phyloP scores from a whole-genome alignment of 2,888 invertebrate species.

The Siphonodentalium dalli region DNA sequence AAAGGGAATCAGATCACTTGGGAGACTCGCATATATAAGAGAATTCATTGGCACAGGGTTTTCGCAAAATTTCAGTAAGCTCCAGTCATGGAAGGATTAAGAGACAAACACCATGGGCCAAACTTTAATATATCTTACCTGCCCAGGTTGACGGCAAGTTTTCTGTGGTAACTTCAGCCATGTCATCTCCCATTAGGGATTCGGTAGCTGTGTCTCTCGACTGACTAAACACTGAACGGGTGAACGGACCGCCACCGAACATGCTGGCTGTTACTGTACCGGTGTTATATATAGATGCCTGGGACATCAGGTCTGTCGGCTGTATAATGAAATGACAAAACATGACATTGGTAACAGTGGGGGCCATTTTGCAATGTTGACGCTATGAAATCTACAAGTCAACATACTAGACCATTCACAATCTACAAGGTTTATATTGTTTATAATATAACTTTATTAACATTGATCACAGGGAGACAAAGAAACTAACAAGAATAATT shows the following conservation, averaged over 20 bases:
- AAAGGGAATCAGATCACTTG: background rate
- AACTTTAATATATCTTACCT: slow-evolving; percentile 45
- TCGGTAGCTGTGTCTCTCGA: slow-evolving; percentile 56
- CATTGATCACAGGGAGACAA: background rate
- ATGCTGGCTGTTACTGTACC: slow-evolving; percentile 59
- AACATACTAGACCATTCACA: too few relatives aligned
- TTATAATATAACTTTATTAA: background rate
- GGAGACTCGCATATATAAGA: too few relatives aligned
- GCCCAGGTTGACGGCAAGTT: slow-evolving; percentile 44
- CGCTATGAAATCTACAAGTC: too few relatives aligned
- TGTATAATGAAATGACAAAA: slow-evolving; percentile 25
- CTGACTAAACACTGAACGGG: slow-evolving; percentile 62
- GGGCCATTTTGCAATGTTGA: too few relatives aligned
- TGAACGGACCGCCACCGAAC: slow-evolving; percentile 62
- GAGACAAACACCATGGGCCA: background rate
- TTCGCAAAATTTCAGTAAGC: too few relatives aligned
- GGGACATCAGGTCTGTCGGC: slow-evolving; percentile 62
- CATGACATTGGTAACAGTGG: background rate
- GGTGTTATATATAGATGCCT: slow-evolving; percentile 54
- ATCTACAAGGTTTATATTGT: too few relatives aligned
- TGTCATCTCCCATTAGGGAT: slow-evolving; percentile 47
- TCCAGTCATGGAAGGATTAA: too few relatives aligned
- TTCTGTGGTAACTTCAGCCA: slow-evolving; percentile 42
- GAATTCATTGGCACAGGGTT: too few relatives aligned
- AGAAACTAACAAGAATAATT: background rate